Evolutionary conservation across 2,113 vertebrate species (phyloP), one percentile per base, ranked within the genome.

Genomic region (Seriola quinqueradiata): DNA sequence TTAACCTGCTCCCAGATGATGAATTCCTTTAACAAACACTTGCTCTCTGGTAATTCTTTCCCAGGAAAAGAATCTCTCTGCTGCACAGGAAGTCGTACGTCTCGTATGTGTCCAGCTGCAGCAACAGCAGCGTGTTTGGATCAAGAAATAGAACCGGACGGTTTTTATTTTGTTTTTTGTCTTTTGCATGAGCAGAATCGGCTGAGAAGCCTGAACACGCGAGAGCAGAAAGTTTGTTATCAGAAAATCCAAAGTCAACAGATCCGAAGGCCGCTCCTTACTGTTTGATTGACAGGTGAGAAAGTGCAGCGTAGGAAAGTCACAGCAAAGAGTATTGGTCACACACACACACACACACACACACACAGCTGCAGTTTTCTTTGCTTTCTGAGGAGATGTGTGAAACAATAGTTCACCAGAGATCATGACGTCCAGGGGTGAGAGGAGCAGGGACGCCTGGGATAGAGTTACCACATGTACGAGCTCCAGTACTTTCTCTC

Each of bases 341-440:
- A 38, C 28, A 19, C 60, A n/a, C 40, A 48, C 25, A 17, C 64
- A 32, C 44, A 48, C 54, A 66, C 57, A 44, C 59, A 19, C 69
- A 38, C 48, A 23, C 48, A 79, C 86, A 90, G 77, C 85, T 85
- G 90, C 50, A 69, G 61, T 66, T 21, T 28, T 61, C 59, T 75
- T 36, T 85, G 75, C 68, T 81, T 57, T 85, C 38, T 67, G 38
- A 66, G 58, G 69, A 76, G 36, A 79, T 76, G 85, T 90, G 19
- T 82, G 74, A 85, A 88, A 88, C 77, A 80, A 46, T 21, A 78
- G 85, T 79, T 82, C 75, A 58, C 7, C 36, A 59, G 57, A 83
- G 82, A 19, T 75, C 84, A 66, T 8, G 57, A 54, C 2, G 9
- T 82, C 77, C 68, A 50, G 54, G 7, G 58, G 70, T 38, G 76